Evolutionary conservation across 2,113 vertebrate genomes (phyloP).

Genomic region (Nyctereutes procyonoides): DNA sequence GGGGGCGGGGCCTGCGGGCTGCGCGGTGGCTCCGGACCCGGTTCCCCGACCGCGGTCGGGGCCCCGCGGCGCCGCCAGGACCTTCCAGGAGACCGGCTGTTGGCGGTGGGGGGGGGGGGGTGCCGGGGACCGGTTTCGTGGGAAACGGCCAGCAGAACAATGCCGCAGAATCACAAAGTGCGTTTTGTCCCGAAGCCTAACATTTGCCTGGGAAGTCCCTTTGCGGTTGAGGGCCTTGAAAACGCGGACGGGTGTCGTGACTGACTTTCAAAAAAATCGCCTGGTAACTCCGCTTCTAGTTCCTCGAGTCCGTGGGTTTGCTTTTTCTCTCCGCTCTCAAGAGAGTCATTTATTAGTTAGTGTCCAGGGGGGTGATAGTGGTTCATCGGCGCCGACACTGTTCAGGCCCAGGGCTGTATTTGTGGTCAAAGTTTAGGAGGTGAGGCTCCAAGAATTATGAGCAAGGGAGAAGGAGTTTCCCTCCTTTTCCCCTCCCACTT

Average conservation of each 20-base stretch:
- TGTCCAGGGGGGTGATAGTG: not conserved
- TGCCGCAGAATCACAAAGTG: not conserved
- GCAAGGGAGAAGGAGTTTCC: not conserved
- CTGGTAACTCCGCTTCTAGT: not conserved
- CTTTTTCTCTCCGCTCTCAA: not conserved
- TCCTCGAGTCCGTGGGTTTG: not conserved
- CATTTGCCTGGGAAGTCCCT: not conserved
- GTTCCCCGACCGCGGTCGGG: not conserved
- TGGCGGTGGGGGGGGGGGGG: too few species aligned
- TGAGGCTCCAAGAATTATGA: not conserved
- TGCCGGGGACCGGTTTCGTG: not conserved
- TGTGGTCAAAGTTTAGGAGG: not conserved
- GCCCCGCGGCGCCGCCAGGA: not conserved
- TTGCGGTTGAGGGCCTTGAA: not conserved
- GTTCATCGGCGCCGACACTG: not conserved
- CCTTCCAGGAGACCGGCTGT: not conserved
- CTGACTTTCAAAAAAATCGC: not conserved
- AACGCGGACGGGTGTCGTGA: not conserved
- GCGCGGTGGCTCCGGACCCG: not conserved
- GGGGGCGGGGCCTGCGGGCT: not conserved
- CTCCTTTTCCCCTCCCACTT: not conserved
- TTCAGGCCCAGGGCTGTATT: not conserved
- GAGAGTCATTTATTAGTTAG: not conserved
- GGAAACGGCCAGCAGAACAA: conserved; percentile 27
- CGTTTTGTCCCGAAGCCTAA: not conserved